phyloP scores from a whole-genome alignment of 2,888 invertebrate species.

The Machimus rusticus region DNA sequence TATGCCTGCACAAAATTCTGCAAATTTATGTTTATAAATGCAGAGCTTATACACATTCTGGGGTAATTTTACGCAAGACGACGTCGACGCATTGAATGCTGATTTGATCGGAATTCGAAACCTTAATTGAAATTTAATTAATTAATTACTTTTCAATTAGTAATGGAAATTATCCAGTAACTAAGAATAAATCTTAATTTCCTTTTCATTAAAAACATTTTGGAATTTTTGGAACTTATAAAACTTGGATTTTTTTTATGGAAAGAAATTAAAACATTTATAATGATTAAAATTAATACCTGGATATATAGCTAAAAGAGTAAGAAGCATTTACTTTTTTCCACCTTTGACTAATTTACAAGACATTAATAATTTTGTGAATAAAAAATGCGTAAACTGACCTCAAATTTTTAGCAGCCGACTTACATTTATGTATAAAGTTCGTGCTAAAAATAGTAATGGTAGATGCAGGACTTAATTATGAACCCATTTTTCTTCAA shows the following conservation, averaged over 20 bases:
- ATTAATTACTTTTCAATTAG: not conserved
- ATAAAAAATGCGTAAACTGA: not conserved
- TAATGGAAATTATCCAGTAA: not conserved
- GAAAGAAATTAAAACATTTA: too few relatives aligned
- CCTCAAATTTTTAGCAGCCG: not conserved
- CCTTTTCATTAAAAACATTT: too few relatives aligned
- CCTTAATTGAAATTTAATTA: not conserved
- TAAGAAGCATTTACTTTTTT: too few relatives aligned
- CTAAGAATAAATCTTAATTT: too few relatives aligned
- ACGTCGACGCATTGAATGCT: not conserved
- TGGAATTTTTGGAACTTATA: too few relatives aligned
- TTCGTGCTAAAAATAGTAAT: not conserved
- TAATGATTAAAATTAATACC: too few relatives aligned
- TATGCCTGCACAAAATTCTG: not conserved
- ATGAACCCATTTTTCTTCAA: not conserved
- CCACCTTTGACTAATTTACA: not conserved
- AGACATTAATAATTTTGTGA: not conserved
- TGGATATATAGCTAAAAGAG: too few relatives aligned
- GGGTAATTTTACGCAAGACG: not conserved
- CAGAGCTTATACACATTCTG: not conserved
- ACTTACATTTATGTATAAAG: not conserved
- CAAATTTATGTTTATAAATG: not conserved
- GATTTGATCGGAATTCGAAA: too few relatives aligned
- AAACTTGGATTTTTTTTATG: too few relatives aligned
- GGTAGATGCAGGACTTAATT: not conserved